phyloP scores from a whole-genome alignment of 1,140 invertebrate genomes.

The Anthonomus grandis region DNA sequence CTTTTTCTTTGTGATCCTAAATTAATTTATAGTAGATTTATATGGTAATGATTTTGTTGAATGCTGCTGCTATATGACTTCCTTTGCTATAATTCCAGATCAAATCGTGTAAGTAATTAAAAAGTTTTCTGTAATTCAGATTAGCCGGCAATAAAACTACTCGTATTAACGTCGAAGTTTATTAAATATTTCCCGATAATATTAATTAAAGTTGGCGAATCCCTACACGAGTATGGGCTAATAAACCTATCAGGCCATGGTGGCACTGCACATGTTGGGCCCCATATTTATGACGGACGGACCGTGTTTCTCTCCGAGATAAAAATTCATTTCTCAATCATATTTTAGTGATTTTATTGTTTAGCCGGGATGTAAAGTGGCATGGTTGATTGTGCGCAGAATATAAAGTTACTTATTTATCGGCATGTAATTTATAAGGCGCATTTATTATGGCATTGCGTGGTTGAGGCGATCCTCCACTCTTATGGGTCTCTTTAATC shows the following conservation, averaged over 20 bases:
- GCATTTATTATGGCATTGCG: conserved; percentile 48
- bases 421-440: conserved; percentile 48
- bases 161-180: conserved; percentile 25
- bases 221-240: conserved; percentile 18
- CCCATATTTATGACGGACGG: conserved; percentile 43
- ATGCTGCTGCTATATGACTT: no score
- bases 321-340: conserved; percentile 49
- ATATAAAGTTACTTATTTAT: conserved; percentile 52
- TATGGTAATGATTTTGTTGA: no score
- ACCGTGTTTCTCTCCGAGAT: conserved; percentile 42
- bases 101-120: no score
- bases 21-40: no score
- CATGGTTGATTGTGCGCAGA: conserved; percentile 48
- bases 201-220: conserved; percentile 26
- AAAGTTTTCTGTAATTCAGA: no score
- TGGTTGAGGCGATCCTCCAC: conserved; percentile 36
- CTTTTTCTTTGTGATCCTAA: no score
- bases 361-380: conserved; percentile 47
- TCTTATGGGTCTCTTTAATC: conserved; percentile 28
- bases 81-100: no score
- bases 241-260: conserved; percentile 26
- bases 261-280: conserved; percentile 29
- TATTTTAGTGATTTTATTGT: conserved; percentile 51
- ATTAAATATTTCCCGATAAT: conserved; percentile 30
- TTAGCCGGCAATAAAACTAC: no score